Conservation (phyloP, 2,888 invertebrate genomes). For the Bombylius major region DNA sequence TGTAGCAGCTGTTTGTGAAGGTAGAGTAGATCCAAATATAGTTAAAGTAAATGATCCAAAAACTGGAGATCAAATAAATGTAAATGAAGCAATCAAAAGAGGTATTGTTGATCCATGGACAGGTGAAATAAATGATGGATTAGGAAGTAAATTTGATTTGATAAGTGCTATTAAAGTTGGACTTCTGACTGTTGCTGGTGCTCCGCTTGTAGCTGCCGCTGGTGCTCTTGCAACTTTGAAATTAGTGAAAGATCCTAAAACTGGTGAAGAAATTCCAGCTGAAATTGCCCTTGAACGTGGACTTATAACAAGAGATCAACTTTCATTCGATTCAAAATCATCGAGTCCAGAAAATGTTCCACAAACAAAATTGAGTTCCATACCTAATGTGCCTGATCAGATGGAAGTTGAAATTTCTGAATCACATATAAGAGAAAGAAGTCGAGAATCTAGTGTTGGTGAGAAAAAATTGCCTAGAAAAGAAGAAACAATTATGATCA, state of each 20-base stretch:
- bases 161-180: conserved; percentile 67
- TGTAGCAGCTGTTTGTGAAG: conserved; percentile 61
- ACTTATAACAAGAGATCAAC: conserved; percentile 41
- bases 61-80: conserved; percentile 50
- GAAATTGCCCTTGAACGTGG: conserved; percentile 71
- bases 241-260: conserved; percentile 64
- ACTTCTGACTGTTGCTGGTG: conserved; percentile 59
- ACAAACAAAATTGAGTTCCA: conserved; percentile 23
- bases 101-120: conserved; percentile 61
- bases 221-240: conserved; percentile 54
- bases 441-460: conserved; percentile 23
- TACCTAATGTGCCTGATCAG: too few relatives aligned
- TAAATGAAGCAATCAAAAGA: conserved; percentile 62
- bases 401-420: neutral
- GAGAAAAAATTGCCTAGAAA: conserved; percentile 38
- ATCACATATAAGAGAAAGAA: conserved; percentile 19
- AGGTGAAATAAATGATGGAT: conserved; percentile 53
- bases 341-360: conserved; percentile 38
- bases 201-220: conserved; percentile 59
- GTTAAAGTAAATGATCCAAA: conserved; percentile 59
- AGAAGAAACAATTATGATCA: conserved; percentile 37
- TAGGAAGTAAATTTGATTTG: conserved; percentile 53
- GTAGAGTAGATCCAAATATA: conserved; percentile 52
- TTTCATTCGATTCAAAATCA: conserved; percentile 19
- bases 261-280: conserved; percentile 66